Evolutionary conservation across 2,113 vertebrate genomes (phyloP).

Genomic region (Cryptomyrus ogoouensis): DNA sequence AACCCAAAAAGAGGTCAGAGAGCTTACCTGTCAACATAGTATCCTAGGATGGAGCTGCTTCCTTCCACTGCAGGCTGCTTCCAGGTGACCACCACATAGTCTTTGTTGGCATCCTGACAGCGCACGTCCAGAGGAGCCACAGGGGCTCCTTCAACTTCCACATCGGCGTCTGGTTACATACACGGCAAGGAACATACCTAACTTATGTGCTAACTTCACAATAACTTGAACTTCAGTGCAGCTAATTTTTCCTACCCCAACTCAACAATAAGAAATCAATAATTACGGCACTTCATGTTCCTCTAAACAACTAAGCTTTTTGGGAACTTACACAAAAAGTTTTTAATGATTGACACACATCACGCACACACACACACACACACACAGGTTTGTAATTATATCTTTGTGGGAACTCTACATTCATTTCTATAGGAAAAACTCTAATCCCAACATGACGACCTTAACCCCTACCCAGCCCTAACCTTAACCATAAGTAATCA

Average conservation of each 20-base stretch:
- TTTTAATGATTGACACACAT: background rate
- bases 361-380: constrained; percentile 10
- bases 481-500: too few species aligned
- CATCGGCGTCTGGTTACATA: constrained; percentile 70
- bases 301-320: background rate
- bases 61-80: constrained; percentile 93
- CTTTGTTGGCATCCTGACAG: constrained; percentile 91
- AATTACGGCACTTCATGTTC: background rate
- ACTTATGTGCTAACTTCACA: background rate
- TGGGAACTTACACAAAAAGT: background rate
- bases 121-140: constrained; percentile 86
- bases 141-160: constrained; percentile 82
- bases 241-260: background rate
- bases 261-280: background rate
- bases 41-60: constrained; percentile 83
- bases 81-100: constrained; percentile 96
- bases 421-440: too few species aligned
- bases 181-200: constrained; percentile 18
- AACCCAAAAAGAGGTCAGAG: background rate
- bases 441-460: too few species aligned
- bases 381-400: background rate
- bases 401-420: too few species aligned
- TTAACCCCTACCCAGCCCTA: too few species aligned
- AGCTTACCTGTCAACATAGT: constrained; percentile 86
- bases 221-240: background rate